A percentile compares a stretch with the other conserved stretches of the same genome.
Evolutionary conservation across 2,113 vertebrate genomes (phyloP).

Genomic region (Oncorhynchus nerka): DNA sequence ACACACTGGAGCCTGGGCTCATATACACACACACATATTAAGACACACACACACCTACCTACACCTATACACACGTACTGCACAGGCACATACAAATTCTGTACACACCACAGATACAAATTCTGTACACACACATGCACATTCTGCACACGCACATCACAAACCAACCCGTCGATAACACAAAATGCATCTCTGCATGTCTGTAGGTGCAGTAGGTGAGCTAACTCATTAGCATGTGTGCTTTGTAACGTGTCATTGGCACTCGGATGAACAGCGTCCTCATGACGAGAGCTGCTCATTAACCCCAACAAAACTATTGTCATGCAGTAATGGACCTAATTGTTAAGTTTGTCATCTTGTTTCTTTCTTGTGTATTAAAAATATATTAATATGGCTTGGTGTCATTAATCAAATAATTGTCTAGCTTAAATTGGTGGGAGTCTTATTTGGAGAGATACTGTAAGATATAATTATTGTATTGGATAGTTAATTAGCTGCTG

Average conservation of each 20-base stretch:
- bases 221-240: constrained; percentile 65
- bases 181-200: background rate
- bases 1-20: background rate
- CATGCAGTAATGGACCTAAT: constrained; percentile 70
- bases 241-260: constrained; percentile 62
- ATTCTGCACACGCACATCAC: no score
- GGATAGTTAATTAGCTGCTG: no score
- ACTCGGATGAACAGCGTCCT: constrained; percentile 53
- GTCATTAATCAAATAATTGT: background rate
- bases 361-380: background rate
- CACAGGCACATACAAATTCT: constrained; percentile 5
- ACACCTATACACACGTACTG: constrained; percentile 23
- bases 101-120: background rate
- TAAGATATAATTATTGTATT: no score
- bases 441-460: background rate
- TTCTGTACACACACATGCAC: no score
- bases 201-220: constrained; percentile 37
- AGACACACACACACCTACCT: constrained; percentile 3
- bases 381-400: background rate
- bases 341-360: constrained; percentile 68
- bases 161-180: background rate
- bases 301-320: constrained; percentile 69
- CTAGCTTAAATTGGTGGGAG: background rate
- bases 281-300: constrained; percentile 59
- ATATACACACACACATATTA: background rate